Conservation (phyloP, 2,113 vertebrate genomes). For the Rhinoptilus africanus region DNA sequence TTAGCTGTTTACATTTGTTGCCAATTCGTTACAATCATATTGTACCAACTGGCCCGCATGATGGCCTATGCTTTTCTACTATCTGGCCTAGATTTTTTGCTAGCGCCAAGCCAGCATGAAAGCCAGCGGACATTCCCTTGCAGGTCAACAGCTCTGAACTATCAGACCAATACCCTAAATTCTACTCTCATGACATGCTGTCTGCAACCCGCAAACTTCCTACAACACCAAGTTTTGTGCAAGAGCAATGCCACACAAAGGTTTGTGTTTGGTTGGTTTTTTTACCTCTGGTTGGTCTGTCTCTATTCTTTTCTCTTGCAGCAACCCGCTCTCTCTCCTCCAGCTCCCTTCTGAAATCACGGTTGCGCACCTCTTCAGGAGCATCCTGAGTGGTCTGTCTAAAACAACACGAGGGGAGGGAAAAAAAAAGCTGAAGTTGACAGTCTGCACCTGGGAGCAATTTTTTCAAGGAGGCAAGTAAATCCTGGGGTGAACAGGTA, state of each 20-base stretch:
- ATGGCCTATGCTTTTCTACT: not conserved
- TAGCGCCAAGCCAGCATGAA: not conserved
- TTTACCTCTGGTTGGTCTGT: conserved; percentile 89
- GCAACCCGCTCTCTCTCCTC: conserved; percentile 91
- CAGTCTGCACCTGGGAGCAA: not conserved
- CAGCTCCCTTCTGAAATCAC: conserved; percentile 94
- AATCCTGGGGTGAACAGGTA: not conserved
- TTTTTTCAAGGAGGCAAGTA: not conserved
- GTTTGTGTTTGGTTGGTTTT: not conserved
- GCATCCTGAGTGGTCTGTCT: conserved; percentile 96
- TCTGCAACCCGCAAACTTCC: not conserved
- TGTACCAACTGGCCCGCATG: not conserved
- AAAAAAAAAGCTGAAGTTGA: not conserved
- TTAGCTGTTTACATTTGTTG: not conserved
- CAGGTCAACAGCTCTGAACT: not conserved
- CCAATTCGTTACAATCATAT: not conserved
- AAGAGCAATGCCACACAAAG: not conserved
- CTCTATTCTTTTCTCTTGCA: conserved; percentile 89
- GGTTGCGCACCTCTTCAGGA: conserved; percentile 92
- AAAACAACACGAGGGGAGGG: not conserved
- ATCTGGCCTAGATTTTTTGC: not conserved
- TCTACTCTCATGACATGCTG: not conserved
- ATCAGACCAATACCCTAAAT: not conserved
- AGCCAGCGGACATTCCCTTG: not conserved
- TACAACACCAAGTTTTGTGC: not conserved